These are phyloP conservation scores for Luscinia megarhynchos DNA, from an alignment of 2,797 vertebrate genomes.

Conservation along the genomic window DNA sequence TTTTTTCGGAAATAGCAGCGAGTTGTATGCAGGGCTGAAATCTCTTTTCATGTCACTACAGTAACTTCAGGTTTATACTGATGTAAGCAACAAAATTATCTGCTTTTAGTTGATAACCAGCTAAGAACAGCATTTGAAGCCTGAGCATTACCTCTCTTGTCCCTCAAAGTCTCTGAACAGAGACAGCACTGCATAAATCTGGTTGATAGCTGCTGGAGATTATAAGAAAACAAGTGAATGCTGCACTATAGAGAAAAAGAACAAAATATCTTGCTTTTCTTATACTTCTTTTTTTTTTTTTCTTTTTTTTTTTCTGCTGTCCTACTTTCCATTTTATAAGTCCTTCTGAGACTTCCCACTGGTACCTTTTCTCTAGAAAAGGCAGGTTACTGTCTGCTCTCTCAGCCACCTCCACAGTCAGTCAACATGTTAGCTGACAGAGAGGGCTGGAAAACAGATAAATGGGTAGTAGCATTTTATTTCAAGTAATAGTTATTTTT, in stretches of 20 bases:
- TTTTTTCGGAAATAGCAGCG: neutral
- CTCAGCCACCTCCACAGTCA: neutral
- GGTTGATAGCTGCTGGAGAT: neutral
- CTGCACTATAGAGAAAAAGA: neutral
- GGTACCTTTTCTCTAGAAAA: constrained; percentile 15
- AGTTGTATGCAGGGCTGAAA: neutral
- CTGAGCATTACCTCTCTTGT: neutral
- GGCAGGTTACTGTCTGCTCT: neutral
- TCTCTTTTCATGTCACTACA: neutral
- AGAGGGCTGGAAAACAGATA: constrained; percentile 5
- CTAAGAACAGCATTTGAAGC: neutral
- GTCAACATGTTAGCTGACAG: neutral
- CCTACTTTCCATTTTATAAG: constrained; percentile 37
- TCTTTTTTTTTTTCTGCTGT: neutral
- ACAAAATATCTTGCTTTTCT: neutral
- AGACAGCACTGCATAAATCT: neutral
- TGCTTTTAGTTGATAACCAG: neutral
- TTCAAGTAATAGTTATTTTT: constrained; percentile 30
- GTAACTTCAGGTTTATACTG: constrained; percentile 9
- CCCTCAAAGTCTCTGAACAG: neutral
- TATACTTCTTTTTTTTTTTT: neutral
- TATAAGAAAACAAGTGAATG: constrained; percentile 30
- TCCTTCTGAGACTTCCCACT: neutral
- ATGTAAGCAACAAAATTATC: neutral
- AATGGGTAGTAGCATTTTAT: neutral